Evolutionary conservation across 1,140 invertebrate species (phyloP).

Genomic region (Drosophila tropicalis): DNA sequence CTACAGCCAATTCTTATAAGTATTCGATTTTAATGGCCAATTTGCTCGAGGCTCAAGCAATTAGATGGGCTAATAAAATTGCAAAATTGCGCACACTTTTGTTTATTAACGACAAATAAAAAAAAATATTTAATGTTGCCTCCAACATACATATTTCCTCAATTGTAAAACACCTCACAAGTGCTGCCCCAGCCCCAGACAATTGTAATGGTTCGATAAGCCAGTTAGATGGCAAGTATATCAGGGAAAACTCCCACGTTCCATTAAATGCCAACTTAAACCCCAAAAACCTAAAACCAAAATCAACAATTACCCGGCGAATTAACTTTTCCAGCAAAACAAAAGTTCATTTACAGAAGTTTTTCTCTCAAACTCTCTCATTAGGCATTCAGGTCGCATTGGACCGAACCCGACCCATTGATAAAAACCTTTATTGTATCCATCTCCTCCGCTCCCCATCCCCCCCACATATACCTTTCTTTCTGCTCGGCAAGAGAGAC

Average conservation of each 20-base stretch:
- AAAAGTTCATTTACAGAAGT: conserved; percentile 13
- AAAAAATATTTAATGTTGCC: background rate
- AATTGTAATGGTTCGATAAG: conserved; percentile 1
- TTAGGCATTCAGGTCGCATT: conserved; percentile 53
- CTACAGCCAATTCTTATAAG: background rate
- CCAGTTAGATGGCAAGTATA: background rate
- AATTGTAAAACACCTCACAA: too few species aligned
- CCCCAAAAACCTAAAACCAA: conserved; percentile 58
- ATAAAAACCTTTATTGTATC: conserved; percentile 42
- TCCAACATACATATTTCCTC: too few species aligned
- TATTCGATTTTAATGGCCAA: background rate
- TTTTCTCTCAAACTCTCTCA: conserved; percentile 29
- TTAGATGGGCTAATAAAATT: background rate
- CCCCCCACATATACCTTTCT: background rate
- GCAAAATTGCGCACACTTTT: background rate
- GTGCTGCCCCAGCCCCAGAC: too few species aligned
- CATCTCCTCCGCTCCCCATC: background rate
- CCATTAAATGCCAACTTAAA: conserved; percentile 2
- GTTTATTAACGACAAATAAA: background rate
- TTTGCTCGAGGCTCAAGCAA: background rate
- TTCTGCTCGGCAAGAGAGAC: conserved; percentile 26
- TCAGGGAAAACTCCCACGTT: conserved; percentile 12
- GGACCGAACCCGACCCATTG: conserved; percentile 32
- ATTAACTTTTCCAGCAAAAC: conserved; percentile 42
- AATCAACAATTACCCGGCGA: conserved; percentile 57